Evolutionary conservation across 2,888 invertebrate species (phyloP).

Genomic region (Stenotaenia linearis): DNA sequence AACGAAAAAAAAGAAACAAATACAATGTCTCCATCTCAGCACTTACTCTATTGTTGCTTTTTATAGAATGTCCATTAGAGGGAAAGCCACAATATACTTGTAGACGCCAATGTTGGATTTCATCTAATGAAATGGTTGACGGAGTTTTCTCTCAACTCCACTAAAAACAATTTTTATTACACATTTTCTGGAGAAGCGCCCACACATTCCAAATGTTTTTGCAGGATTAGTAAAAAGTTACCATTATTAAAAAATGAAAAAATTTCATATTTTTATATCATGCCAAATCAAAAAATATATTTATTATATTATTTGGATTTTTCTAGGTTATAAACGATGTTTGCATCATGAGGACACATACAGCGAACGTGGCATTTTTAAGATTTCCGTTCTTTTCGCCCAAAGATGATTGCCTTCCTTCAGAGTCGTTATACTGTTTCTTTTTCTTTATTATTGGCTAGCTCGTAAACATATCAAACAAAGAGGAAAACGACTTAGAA

Average conservation of each 20-base stretch:
- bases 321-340: not conserved
- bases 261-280: not conserved
- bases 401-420: constrained; percentile 12
- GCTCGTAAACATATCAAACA: not conserved
- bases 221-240: not conserved
- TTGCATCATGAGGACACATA: not conserved
- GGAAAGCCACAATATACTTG: constrained; percentile 18
- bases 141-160: constrained; percentile 10
- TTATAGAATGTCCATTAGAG: constrained; percentile 12
- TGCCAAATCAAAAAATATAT: not conserved
- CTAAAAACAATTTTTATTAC: constrained; percentile 26
- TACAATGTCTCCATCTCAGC: not conserved
- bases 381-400: constrained; percentile 5
- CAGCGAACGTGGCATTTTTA: not conserved
- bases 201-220: constrained; percentile 12
- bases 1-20: not conserved
- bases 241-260: not conserved
- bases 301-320: not conserved
- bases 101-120: constrained; percentile 12
- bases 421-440: not conserved
- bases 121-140: constrained; percentile 17
- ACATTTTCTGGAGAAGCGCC: not conserved
- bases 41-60: constrained; percentile 12
- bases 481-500: not conserved
- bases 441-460: constrained; percentile 3